These are phyloP conservation scores for Drosophila guanche DNA, from an alignment of 1,140 invertebrate genomes.

Conservation along the genomic window DNA sequence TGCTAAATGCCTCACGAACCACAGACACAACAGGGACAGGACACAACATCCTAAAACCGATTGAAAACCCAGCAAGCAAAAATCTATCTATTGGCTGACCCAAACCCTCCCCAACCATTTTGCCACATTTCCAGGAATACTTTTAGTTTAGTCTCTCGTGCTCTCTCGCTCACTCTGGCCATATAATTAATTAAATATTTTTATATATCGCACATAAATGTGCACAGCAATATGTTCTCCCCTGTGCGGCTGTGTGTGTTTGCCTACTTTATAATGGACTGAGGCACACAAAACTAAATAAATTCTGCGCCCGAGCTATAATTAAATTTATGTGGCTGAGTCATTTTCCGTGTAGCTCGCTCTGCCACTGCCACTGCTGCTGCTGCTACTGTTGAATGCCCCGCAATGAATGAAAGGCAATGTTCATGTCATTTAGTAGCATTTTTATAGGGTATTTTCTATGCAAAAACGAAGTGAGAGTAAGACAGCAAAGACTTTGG, in stretches of 20 bases:
- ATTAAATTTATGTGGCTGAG: slow-evolving; percentile 78
- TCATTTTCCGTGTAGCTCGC: slow-evolving; percentile 55
- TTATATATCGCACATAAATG: slow-evolving; percentile 23
- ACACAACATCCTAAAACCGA: too few relatives aligned
- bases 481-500: too few relatives aligned
- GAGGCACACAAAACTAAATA: slow-evolving; percentile 68
- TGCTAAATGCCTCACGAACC: slow-evolving; percentile 36
- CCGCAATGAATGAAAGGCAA: not conserved
- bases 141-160: slow-evolving; percentile 32
- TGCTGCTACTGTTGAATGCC: not conserved
- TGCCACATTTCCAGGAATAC: slow-evolving; percentile 62
- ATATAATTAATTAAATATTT: slow-evolving; percentile 78
- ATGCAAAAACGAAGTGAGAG: too few relatives aligned
- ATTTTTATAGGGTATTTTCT: not conserved
- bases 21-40: too few relatives aligned
- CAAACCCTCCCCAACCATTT: not conserved
- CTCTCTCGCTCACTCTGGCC: too few relatives aligned
- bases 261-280: slow-evolving; percentile 67
- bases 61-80: not conserved
- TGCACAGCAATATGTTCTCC: slow-evolving; percentile 1
- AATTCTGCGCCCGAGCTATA: slow-evolving; percentile 73
- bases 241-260: slow-evolving; percentile 21
- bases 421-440: slow-evolving; percentile 58
- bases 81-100: too few relatives aligned
- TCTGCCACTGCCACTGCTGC: slow-evolving; percentile 37